Evolutionary conservation across 2,113 vertebrate species (phyloP).

Genomic region (Labeo catla): DNA sequence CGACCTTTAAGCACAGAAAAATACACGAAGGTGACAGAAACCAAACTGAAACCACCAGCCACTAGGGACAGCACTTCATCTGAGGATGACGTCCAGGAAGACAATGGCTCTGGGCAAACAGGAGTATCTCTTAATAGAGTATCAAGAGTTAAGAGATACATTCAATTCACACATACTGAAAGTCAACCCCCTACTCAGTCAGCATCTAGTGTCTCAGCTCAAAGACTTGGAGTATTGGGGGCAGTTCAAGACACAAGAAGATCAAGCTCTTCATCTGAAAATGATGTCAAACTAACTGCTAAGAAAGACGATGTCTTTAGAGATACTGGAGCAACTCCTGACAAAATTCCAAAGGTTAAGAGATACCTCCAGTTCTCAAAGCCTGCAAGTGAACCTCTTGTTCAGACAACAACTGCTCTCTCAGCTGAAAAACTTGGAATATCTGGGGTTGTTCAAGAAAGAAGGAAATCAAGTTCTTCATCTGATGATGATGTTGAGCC

Average conservation of each 20-base stretch:
- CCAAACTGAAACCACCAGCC: not conserved
- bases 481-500: not conserved
- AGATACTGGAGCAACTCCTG: not conserved
- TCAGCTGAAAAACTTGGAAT: not conserved
- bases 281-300: not conserved
- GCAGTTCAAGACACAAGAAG: not conserved
- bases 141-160: constrained; percentile 29
- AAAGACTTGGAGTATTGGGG: not conserved
- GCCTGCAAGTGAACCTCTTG: not conserved
- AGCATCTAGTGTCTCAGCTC: not conserved
- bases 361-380: constrained; percentile 12
- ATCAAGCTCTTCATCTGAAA: constrained; percentile 7
- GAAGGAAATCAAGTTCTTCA: not conserved
- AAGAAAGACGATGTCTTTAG: not conserved
- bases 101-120: not conserved
- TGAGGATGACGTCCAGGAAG: not conserved
- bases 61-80: not conserved
- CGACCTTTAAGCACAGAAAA: not conserved
- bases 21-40: not conserved
- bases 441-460: not conserved
- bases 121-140: constrained; percentile 1
- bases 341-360: constrained; percentile 45
- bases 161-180: constrained; percentile 31
- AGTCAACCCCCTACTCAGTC: not conserved
- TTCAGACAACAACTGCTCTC: not conserved